Base-by-base conservation (phyloP, 2,113 vertebrate genomes). In the Elgaria multicarinata region DNA sequence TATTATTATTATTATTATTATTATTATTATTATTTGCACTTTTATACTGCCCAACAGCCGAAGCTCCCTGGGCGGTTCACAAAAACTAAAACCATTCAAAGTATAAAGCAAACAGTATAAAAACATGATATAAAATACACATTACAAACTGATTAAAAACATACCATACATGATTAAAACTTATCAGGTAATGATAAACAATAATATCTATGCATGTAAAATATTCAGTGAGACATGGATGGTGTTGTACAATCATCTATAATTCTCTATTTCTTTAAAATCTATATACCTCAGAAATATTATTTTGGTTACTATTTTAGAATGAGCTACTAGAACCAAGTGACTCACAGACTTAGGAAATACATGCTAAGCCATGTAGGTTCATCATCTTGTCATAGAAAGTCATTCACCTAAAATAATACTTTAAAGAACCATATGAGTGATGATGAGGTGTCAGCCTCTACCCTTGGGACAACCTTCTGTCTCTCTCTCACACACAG, bases 281-380 rank as follows among this genome's bases (percentile, higher is more conserved):
- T 62, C 79, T 72, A 58, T 20, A 85, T 8, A 6, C 55, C 28
- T 53, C 33, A 87, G 55, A 33, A 26, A 83, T 78, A 91, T n/a
- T n/a, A 90, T n/a, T 42, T 85, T 31, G 9, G 14, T 1, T 1
- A 0, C 0, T 7, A 50, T 0, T 58, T 22, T 20, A 31, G 20
- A 86, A 88, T 72, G n/a, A 83, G 46, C 88, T 90, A 58, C 24
- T 62, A 74, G 94, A 91, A 85, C 46, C 39, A 83, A 92, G 76
- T 28, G 31, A 26, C 71, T 84, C 83, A 81, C 10, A 83, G 71
- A 81, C 13, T 36, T 18, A 36, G 53, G 3, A 90, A 39, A 87
- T 75, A 31, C 4, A 58, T 66, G 53, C 50, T 42, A 2, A 0
- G 4, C 1, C 77, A 87, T 72, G 28, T 86, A 93, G 90, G 42